These are phyloP conservation scores for Carpatolechia fugitivella DNA, from an alignment of 2,888 invertebrate genomes.

Conservation along the genomic window DNA sequence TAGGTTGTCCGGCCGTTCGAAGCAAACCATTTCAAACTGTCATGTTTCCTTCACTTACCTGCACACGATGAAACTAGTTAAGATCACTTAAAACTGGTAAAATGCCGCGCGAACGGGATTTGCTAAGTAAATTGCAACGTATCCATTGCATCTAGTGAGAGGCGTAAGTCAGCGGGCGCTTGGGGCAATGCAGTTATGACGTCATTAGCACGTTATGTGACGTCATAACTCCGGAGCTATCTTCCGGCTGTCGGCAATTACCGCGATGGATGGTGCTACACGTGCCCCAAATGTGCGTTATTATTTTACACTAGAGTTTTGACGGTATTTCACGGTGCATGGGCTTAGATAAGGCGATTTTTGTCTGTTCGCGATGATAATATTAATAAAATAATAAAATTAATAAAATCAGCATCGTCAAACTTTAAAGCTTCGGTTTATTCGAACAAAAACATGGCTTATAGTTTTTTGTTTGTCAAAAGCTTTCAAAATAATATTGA, in stretches of 20 bases:
- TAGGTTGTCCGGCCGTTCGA: slow-evolving; percentile 6
- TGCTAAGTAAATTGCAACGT: slow-evolving; percentile 35
- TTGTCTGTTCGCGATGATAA: not conserved
- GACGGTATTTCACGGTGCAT: not conserved
- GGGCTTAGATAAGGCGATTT: not conserved
- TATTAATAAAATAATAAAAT: not conserved
- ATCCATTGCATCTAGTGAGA: slow-evolving; percentile 50
- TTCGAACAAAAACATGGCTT: too few relatives aligned
- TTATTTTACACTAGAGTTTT: slow-evolving; percentile 35
- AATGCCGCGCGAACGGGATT: slow-evolving; percentile 31
- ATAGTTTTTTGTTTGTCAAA: too few relatives aligned
- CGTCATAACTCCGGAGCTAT: slow-evolving; percentile 70
- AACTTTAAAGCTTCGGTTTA: too few relatives aligned
- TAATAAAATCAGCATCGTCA: too few relatives aligned
- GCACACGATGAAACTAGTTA: slow-evolving; percentile 29
- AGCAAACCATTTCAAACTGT: slow-evolving; percentile 18
- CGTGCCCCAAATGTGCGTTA: slow-evolving; percentile 58
- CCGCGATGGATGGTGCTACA: slow-evolving; percentile 61
- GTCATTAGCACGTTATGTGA: slow-evolving; percentile 75
- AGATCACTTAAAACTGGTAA: slow-evolving; percentile 36
- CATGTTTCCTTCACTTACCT: slow-evolving; percentile 26
- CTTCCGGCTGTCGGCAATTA: slow-evolving; percentile 73
- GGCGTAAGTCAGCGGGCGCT: slow-evolving; percentile 49
- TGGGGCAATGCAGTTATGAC: slow-evolving; percentile 73
- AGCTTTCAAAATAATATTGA: too few relatives aligned